Conservation (phyloP, 2,113 vertebrate genomes). For the Dasypus novemcinctus region DNA sequence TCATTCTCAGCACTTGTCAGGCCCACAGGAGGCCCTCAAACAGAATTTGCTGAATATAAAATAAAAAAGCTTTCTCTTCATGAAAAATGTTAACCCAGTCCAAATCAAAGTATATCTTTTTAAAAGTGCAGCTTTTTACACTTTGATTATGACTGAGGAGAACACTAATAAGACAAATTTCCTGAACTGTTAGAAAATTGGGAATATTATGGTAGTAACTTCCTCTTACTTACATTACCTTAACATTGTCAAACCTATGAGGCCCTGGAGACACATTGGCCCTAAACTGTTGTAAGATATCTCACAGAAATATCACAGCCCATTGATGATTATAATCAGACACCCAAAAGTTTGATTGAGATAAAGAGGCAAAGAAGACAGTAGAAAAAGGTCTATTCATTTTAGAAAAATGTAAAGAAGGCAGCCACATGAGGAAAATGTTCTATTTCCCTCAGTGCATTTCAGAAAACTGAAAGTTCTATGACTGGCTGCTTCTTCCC, state of each 20-base stretch:
- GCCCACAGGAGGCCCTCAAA: background rate
- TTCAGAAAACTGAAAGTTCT: conserved; percentile 27
- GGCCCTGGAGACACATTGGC: conserved; percentile 60
- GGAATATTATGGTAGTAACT: conserved; percentile 47
- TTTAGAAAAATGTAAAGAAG: conserved; percentile 60
- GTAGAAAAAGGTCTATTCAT: conserved; percentile 39
- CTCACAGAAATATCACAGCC: conserved; percentile 48
- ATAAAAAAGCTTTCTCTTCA: background rate
- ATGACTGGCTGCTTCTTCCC: background rate
- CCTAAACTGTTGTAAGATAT: conserved; percentile 41
- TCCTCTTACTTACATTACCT: conserved; percentile 58
- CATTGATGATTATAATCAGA: conserved; percentile 57
- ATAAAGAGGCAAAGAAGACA: conserved; percentile 63
- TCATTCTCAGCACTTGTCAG: background rate
- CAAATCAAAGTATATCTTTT: background rate
- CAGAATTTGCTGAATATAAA: background rate
- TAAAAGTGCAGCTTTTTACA: conserved; percentile 13
- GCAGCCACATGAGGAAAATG: background rate
- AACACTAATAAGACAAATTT: conserved; percentile 50
- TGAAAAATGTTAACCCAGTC: background rate
- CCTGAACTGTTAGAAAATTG: conserved; percentile 54
- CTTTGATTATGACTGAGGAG: conserved; percentile 37
- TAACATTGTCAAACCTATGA: conserved; percentile 61
- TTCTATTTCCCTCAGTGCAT: conserved; percentile 15
- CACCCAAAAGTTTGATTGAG: conserved; percentile 61